Evolutionary conservation across 2,113 vertebrate species (phyloP).

Genomic region (Atlantisia rogersi): DNA sequence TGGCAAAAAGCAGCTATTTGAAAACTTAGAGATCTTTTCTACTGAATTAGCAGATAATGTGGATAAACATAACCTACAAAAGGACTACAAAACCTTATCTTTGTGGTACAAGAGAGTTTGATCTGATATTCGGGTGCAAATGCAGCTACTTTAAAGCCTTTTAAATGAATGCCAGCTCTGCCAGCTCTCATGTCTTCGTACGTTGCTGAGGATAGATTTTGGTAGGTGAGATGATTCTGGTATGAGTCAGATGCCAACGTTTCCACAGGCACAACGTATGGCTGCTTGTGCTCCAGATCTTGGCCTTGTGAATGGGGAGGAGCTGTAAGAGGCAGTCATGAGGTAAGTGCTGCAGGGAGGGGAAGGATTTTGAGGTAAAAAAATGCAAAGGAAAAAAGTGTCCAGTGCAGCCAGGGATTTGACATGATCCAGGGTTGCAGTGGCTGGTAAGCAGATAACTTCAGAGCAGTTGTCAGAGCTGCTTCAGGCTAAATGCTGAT

Average conservation of each 20-base stretch:
- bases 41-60: neutral
- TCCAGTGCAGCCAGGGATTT: neutral
- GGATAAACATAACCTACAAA: neutral
- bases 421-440: neutral
- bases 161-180: neutral
- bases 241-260: neutral
- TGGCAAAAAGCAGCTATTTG: neutral
- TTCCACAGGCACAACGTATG: fast-evolving
- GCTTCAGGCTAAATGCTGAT: neutral
- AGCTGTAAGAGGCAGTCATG: neutral
- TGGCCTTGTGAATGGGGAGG: neutral
- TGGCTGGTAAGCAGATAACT: neutral
- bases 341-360: neutral
- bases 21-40: neutral
- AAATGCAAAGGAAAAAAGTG: neutral
- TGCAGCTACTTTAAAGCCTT: neutral
- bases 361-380: neutral
- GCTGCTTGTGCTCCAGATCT: neutral
- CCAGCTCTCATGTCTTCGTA: neutral
- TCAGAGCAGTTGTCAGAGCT: neutral
- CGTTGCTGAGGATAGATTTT: neutral
- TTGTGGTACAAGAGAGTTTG: neutral
- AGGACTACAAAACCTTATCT: neutral
- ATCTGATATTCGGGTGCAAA: neutral
- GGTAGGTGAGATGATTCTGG: neutral